Conservation (phyloP, 2,113 vertebrate species). For the Paradisaea rubra region DNA sequence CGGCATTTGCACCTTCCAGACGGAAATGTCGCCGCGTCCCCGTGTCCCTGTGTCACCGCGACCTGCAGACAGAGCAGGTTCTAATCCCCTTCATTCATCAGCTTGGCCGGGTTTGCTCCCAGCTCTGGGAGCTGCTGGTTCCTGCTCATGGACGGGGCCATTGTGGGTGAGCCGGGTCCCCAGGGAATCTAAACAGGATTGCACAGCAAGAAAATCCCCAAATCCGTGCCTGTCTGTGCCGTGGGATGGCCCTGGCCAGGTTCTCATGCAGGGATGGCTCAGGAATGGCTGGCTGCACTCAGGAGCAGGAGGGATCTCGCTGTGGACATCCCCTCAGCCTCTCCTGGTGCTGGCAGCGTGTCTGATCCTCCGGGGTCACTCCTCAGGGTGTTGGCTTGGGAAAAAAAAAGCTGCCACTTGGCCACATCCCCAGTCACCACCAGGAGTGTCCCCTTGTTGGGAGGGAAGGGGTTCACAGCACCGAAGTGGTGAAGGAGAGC, state of each 20-base stretch:
- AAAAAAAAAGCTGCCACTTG: background rate
- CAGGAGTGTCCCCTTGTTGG: background rate
- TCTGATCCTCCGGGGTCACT: background rate
- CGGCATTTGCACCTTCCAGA: background rate
- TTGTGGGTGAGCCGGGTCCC: fast-evolving
- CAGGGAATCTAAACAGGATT: background rate
- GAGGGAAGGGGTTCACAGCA: background rate
- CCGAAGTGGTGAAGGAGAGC: background rate
- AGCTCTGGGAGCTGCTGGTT: background rate
- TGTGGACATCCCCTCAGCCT: background rate
- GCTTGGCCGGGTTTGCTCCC: background rate
- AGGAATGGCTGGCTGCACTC: background rate
- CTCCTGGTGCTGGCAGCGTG: background rate
- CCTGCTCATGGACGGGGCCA: background rate
- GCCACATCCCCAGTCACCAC: fast-evolving
- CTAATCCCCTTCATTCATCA: background rate
- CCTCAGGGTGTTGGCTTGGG: fast-evolving
- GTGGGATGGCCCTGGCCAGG: background rate
- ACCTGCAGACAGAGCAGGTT: background rate
- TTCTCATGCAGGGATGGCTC: background rate
- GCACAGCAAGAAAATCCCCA: background rate
- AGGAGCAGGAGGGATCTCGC: background rate
- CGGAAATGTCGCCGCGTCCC: background rate
- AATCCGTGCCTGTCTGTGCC: fast-evolving
- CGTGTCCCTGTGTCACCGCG: fast-evolving